These are phyloP conservation scores for Catalaphyllia jardinei DNA, from an alignment of 64 coral and sea anemone species.

Conservation along the genomic window DNA sequence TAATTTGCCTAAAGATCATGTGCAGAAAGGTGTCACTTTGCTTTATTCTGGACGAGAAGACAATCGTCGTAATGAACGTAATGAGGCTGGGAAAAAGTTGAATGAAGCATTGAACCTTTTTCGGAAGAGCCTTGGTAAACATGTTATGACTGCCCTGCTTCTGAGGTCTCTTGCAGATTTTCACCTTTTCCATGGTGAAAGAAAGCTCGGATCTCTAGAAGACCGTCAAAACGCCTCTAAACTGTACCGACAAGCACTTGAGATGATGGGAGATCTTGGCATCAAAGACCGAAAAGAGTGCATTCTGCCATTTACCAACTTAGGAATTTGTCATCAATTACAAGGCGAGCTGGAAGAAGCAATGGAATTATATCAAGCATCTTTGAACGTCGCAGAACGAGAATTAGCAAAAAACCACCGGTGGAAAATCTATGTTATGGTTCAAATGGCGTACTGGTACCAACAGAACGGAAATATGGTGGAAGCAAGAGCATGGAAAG, in stretches of 20 bases:
- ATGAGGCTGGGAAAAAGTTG: conserved; percentile 33
- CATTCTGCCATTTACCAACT: conserved; percentile 24
- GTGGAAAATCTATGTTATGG: conserved; percentile 30
- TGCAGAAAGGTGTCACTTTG: conserved; percentile 1
- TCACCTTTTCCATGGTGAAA: conserved; percentile 4
- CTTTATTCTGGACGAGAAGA: conserved; percentile 9
- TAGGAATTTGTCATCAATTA: conserved; percentile 7
- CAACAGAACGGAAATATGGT: neutral
- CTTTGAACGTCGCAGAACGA: conserved; percentile 18
- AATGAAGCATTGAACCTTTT: conserved; percentile 16
- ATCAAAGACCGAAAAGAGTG: neutral
- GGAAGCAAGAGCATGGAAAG: neutral
- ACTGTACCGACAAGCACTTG: neutral
- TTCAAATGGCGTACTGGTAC: conserved; percentile 5
- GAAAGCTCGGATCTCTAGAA: neutral
- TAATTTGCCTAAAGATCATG: neutral
- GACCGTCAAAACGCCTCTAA: neutral
- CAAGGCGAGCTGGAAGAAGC: neutral
- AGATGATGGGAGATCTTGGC: conserved; percentile 20
- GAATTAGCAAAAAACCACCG: conserved; percentile 5
- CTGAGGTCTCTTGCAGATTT: conserved; percentile 16
- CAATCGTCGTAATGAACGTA: neutral
- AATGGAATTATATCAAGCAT: neutral
- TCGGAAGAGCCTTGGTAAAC: conserved; percentile 1
- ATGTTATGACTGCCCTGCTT: conserved; percentile 18